Percentiles rank a stretch among this genome's conserved stretches.
Conservation (phyloP, 2,888 invertebrate species). For the Punctoribates punctum region DNA sequence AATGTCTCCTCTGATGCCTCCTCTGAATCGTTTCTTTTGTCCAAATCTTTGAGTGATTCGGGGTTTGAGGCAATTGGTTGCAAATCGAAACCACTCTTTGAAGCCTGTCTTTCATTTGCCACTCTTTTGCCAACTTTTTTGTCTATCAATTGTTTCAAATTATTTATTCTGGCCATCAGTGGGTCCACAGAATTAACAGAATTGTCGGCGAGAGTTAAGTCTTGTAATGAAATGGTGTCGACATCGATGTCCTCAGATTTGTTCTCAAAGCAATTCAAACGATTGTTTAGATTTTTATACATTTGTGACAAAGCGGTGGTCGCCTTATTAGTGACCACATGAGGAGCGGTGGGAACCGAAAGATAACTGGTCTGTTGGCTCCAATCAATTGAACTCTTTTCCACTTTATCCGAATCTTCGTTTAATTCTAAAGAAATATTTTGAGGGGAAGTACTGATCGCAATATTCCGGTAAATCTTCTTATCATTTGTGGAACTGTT, state of each 20-base stretch:
- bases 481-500: no score
- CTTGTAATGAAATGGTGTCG: not conserved
- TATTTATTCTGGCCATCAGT: not conserved
- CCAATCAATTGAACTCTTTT: not conserved
- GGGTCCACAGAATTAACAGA: not conserved
- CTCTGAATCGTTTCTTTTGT: not conserved
- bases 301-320: not conserved
- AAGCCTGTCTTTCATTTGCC: not conserved
- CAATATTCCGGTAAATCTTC: slow-evolving; percentile 10
- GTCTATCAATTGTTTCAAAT: slow-evolving; percentile 5
- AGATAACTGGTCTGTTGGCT: not conserved
- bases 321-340: not conserved
- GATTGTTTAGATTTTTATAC: not conserved
- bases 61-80: not conserved
- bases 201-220: not conserved
- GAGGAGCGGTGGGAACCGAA: not conserved
- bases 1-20: not conserved
- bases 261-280: not conserved
- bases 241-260: not conserved
- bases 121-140: not conserved
- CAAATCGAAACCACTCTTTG: not conserved
- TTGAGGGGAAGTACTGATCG: not conserved
- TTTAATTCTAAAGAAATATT: not conserved
- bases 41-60: not conserved
- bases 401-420: not conserved